Conservation (phyloP, 2,797 vertebrate genomes). For the Coracias cyanogaster region DNA sequence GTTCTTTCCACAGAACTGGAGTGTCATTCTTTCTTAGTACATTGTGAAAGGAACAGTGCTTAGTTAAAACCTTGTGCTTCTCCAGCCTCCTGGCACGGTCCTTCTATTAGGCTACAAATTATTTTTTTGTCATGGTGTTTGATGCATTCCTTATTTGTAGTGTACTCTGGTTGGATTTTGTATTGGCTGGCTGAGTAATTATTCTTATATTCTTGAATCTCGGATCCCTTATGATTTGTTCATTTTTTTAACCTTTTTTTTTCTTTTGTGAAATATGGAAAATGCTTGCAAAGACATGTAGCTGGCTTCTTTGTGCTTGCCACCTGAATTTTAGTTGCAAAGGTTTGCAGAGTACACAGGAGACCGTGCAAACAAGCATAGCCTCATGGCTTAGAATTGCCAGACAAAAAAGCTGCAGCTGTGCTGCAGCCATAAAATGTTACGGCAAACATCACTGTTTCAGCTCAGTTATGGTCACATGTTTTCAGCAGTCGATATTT, state of each 20-base stretch:
- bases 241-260: background rate
- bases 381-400: background rate
- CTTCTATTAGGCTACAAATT: background rate
- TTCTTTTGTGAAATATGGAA: background rate
- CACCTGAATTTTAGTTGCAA: background rate
- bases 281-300: background rate
- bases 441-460: background rate
- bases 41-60: background rate
- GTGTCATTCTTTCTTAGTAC: background rate
- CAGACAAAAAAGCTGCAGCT: background rate
- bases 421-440: background rate
- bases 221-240: background rate
- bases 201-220: background rate
- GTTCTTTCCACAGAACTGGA: background rate
- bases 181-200: background rate
- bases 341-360: background rate
- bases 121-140: background rate
- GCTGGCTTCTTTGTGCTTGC: background rate
- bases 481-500: background rate
- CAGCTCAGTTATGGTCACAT: accelerated
- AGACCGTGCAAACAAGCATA: background rate
- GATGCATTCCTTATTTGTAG: background rate
- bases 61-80: background rate
- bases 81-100: background rate
- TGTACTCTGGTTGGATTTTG: background rate